phyloP scores from a whole-genome alignment of 2,888 invertebrate species.

The Sceliomorpha sp. region DNA sequence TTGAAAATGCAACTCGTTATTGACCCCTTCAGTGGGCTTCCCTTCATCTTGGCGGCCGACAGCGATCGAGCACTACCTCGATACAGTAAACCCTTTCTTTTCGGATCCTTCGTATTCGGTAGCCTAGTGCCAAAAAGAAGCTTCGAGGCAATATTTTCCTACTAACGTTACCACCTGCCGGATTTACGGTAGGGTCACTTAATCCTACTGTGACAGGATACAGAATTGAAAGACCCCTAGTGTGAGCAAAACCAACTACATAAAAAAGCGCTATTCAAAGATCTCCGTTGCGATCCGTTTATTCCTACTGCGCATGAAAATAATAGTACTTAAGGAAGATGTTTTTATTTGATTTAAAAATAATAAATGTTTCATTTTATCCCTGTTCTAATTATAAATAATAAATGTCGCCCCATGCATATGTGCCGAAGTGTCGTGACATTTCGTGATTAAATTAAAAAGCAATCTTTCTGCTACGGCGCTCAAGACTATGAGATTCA shows the following conservation, averaged over 20 bases:
- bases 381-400: too few species aligned
- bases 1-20: slow-evolving; percentile 64
- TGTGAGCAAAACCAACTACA: slow-evolving; percentile 4
- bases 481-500: too few species aligned
- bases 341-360: too few species aligned
- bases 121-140: slow-evolving; percentile 14
- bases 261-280: slow-evolving; percentile 6
- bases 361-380: too few species aligned
- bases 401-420: too few species aligned
- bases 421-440: too few species aligned
- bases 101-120: background rate
- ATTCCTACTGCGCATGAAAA: too few species aligned
- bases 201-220: slow-evolving; percentile 8
- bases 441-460: too few species aligned
- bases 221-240: slow-evolving; percentile 16
- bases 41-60: slow-evolving; percentile 17
- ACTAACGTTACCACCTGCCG: slow-evolving; percentile 14
- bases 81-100: slow-evolving; percentile 19
- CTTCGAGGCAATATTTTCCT: slow-evolving; percentile 9
- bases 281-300: too few species aligned
- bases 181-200: slow-evolving; percentile 21
- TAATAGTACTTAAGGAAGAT: too few species aligned
- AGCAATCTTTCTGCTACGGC: too few species aligned
- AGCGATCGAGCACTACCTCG: slow-evolving; percentile 9
- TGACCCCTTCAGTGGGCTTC: slow-evolving; percentile 46